Base-by-base conservation (phyloP, 2,113 vertebrate genomes). In the Hippoglossus stenolepis region DNA sequence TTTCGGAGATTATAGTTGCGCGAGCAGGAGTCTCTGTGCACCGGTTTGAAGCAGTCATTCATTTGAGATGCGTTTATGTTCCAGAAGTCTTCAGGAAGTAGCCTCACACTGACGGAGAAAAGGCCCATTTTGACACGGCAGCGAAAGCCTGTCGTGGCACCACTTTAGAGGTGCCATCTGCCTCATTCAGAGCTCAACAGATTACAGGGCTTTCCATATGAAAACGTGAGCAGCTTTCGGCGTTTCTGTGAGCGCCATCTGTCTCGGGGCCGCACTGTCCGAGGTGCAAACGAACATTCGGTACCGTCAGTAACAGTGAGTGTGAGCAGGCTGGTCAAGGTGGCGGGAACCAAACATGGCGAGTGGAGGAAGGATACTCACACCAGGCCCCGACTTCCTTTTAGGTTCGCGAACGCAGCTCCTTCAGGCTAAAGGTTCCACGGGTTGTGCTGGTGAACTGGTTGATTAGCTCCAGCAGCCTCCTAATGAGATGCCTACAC, bases 401-500 rank as follows among this genome's bases (percentile, higher is more conserved):
- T 70, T 40, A 79, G 71, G 71, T 82, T 73, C 38, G 66, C 17
- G 24, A 75, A 70, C 20, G 58, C 45, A 57, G 70, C 73, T 79
- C 51, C 8, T 77, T 77, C 53, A 77, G 77, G 60, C 45, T 84
- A 69, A 70, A 54, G 77, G 59, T 60, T 87, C 67, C 84, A 68
- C 12, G 43, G 78, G 85, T 87, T 86, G 65, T 81, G 85, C 78
- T 73, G 84, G 69, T 87, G 91, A 87, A 93, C 93, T 86, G 85
- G 85, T 84, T 93, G 85, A 93, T 93, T 90, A 91, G 72, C 84
- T 76, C 9, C 35, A 66, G 85, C 83, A 85, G 82, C 85, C 88
- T 84, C 79, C 53, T 84, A 86, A 86, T 67, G 70, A 81, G 82
- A 82, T 57, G 68, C 74, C 71, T 31, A 53, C 59, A 65, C 80